Base-by-base conservation (phyloP, 2,797 vertebrate genomes). In the Liparis tanakae region DNA sequence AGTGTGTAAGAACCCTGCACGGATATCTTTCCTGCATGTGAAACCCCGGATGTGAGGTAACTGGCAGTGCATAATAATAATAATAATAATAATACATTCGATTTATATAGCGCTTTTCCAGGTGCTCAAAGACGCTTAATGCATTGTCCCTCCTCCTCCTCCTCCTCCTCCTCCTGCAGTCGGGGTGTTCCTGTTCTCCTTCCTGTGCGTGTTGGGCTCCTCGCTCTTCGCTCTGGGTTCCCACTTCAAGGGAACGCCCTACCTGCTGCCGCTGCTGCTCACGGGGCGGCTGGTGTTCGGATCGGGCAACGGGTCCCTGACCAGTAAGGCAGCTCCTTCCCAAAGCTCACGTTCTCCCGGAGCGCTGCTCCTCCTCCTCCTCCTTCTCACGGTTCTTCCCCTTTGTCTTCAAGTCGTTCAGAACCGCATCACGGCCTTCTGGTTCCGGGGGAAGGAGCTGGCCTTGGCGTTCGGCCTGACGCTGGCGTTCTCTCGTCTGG, bases 401-500 rank as follows among this genome's bases (percentile, higher is more conserved):
- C 8, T 36, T 30, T 30, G 25, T 2, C 6, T 57, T n/a, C n/a
- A 25, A 96, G 95, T 96, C 82, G 95, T 95, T 63, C 96, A 96
- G 92, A 96, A 95, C 44, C 82, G 87, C 58, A 95, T 96, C 89
- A 95, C 94, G 1, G 86, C 94, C 30, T 96, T 96, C 88, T 97
- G 95, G 95, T 96, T 97, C 85, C 95, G 92, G 76, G 95, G 94
- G 63, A 96, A 96, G 81, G 95, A 96, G 84, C 88, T 96, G 86
- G 95, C 95, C 0, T 78, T 96, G 88, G 95, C 95, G 0, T 96
- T 96, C 10, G 88, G 95, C 7, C 75, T 96, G 67, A 95, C 94
- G 0, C 54, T 96, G 63, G 94, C 95, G 7, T 96, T 96, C 81
- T 96, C 95, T 3, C 80, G 86, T 4, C 91, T 96, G 22, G 94